Evolutionary conservation across 2,888 invertebrate genomes (phyloP).

Genomic region (Xestia ashworthii): DNA sequence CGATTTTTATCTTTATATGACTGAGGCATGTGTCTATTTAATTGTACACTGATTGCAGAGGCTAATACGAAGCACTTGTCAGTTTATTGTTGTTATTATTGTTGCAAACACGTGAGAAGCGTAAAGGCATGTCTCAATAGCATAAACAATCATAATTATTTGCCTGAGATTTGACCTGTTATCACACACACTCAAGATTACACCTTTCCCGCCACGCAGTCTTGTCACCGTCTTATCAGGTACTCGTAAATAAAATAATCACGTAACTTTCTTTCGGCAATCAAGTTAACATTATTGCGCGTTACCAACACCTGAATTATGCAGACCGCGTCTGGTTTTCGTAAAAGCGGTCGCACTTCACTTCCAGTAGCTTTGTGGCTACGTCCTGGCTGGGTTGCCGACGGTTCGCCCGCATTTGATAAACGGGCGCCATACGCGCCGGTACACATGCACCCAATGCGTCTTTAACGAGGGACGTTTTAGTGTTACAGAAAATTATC

Average conservation of each 20-base stretch:
- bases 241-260: conserved; percentile 58
- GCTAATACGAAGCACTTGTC: background rate
- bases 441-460: conserved; percentile 62
- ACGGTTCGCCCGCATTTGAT: conserved; percentile 67
- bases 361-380: conserved; percentile 61
- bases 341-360: conserved; percentile 50
- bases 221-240: conserved; percentile 53
- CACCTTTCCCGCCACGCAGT: conserved; percentile 57
- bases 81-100: conserved; percentile 13
- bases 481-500: conserved; percentile 17
- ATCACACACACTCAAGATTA: conserved; percentile 54
- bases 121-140: conserved; percentile 18
- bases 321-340: conserved; percentile 52
- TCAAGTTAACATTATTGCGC: conserved; percentile 60
- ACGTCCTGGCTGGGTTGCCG: conserved; percentile 41
- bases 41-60: background rate
- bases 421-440: conserved; percentile 64
- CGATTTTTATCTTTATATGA: conserved; percentile 24
- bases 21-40: background rate
- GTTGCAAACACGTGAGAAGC: conserved; percentile 15
- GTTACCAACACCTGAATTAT: conserved; percentile 55
- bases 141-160: conserved; percentile 24
- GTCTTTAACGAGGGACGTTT: conserved; percentile 27
- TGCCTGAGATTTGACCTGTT: conserved; percentile 44
- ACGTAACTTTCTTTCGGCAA: conserved; percentile 65